Evolutionary conservation across 2,888 invertebrate species (phyloP).

Genomic region (Myopa testacea): DNA sequence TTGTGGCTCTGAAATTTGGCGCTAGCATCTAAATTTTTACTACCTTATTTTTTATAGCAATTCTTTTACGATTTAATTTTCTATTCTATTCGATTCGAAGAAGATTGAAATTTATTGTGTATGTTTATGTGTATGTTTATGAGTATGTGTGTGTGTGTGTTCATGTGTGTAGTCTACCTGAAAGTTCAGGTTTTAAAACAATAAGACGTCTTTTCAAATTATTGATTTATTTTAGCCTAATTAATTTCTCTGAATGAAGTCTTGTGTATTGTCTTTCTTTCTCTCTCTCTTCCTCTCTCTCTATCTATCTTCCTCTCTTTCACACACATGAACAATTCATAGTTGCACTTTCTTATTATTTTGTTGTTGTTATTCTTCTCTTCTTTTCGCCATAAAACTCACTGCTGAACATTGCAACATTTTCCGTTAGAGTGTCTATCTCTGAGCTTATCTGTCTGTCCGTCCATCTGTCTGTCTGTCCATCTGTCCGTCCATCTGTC

Average conservation of each 20-base stretch:
- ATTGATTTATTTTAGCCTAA: background rate
- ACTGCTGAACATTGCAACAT: background rate
- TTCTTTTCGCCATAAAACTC: background rate
- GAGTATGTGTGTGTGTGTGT: background rate
- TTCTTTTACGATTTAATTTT: too few relatives aligned
- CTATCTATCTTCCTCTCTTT: too few relatives aligned
- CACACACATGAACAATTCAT: too few relatives aligned
- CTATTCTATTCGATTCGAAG: too few relatives aligned
- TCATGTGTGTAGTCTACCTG: background rate
- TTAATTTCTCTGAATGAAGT: background rate
- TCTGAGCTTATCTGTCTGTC: background rate
- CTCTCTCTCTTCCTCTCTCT: too few relatives aligned
- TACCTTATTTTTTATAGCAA: background rate
- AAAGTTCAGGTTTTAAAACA: background rate
- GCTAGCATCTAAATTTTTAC: background rate
- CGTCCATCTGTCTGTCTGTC: background rate
- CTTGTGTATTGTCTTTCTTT: too few relatives aligned
- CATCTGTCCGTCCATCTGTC: background rate
- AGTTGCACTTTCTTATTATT: background rate
- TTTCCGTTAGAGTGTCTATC: background rate
- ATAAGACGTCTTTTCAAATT: too few relatives aligned
- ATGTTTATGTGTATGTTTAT: background rate
- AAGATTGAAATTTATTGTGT: too few relatives aligned
- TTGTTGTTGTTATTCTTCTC: background rate
- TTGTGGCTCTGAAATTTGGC: constrained; percentile 9